phyloP scores from a whole-genome alignment of 2,113 vertebrate genomes.

The Anseranas semipalmata region DNA sequence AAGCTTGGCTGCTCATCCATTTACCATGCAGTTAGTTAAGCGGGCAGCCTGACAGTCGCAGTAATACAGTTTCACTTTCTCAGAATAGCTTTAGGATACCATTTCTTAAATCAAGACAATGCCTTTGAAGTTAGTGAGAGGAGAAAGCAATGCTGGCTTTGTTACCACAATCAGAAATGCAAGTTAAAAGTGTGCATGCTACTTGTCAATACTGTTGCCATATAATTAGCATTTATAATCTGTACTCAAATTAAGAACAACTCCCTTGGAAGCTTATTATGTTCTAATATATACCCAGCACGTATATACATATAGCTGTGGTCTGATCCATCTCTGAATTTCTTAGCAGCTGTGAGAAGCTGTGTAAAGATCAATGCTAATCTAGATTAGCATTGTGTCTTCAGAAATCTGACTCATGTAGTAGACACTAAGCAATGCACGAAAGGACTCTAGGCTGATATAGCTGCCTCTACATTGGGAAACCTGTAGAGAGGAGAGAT shows the following conservation, averaged over 20 bases:
- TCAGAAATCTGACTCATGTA: neutral
- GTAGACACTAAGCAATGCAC: neutral
- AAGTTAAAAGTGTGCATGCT: neutral
- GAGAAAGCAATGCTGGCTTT: neutral
- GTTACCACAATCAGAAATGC: conserved; percentile 16
- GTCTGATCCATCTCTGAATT: neutral
- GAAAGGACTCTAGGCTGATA: neutral
- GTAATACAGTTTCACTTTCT: neutral
- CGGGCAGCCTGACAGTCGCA: neutral
- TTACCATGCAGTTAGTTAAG: neutral
- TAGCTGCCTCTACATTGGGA: neutral
- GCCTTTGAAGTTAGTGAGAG: conserved; percentile 26
- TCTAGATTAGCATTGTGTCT: neutral
- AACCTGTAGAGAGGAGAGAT: neutral
- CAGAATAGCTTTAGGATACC: neutral
- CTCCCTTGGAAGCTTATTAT: conserved; percentile 15
- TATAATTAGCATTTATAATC: conserved; percentile 39
- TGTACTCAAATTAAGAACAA: conserved; percentile 27
- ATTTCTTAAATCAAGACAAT: conserved; percentile 16
- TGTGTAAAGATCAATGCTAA: neutral
- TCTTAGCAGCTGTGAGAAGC: neutral
- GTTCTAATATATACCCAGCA: neutral
- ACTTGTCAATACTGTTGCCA: conserved; percentile 24
- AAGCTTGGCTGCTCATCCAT: conserved; percentile 7
- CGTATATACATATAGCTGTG: neutral